Evolutionary conservation across 2,888 invertebrate species (phyloP).

Genomic region (Cheilosia soror): DNA sequence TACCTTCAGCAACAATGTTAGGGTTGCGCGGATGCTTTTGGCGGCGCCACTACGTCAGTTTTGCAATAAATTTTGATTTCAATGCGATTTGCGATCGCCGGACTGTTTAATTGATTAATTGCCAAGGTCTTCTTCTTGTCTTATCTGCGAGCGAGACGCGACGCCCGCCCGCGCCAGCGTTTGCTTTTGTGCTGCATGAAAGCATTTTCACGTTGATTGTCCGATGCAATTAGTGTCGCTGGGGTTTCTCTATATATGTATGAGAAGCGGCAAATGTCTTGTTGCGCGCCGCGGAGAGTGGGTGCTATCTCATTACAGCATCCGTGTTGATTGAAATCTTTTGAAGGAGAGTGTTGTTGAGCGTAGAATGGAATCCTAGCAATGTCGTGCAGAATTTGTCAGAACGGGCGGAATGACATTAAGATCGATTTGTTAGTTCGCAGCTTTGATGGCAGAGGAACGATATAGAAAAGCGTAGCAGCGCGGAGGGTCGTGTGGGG

Average conservation of each 20-base stretch:
- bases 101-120: slow-evolving; percentile 64
- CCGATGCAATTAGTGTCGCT: slow-evolving; percentile 65
- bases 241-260: slow-evolving; percentile 2
- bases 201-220: slow-evolving; percentile 44
- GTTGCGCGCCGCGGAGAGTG: slow-evolving; percentile 5
- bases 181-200: slow-evolving; percentile 13
- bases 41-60: slow-evolving; percentile 69
- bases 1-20: slow-evolving; percentile 29
- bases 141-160: slow-evolving; percentile 30
- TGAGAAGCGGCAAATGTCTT: slow-evolving; percentile 55
- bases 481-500: slow-evolving; percentile 2
- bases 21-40: slow-evolving; percentile 27
- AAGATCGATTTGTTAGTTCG: slow-evolving; percentile 32
- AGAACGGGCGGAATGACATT: slow-evolving; percentile 44
- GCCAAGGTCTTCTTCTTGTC: slow-evolving; percentile 61
- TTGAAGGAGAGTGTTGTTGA: slow-evolving; percentile 28
- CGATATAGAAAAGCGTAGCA: neutral
- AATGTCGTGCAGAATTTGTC: slow-evolving; percentile 52
- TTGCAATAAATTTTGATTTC: slow-evolving; percentile 70
- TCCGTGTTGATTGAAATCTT: slow-evolving; percentile 60
- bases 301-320: slow-evolving; percentile 43
- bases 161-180: slow-evolving; percentile 24
- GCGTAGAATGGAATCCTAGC: slow-evolving; percentile 37
- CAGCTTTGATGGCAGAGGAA: slow-evolving; percentile 8
- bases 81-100: slow-evolving; percentile 29